Base-by-base conservation (phyloP, 2,797 vertebrate species). In the Rhinogobio ventralis region DNA sequence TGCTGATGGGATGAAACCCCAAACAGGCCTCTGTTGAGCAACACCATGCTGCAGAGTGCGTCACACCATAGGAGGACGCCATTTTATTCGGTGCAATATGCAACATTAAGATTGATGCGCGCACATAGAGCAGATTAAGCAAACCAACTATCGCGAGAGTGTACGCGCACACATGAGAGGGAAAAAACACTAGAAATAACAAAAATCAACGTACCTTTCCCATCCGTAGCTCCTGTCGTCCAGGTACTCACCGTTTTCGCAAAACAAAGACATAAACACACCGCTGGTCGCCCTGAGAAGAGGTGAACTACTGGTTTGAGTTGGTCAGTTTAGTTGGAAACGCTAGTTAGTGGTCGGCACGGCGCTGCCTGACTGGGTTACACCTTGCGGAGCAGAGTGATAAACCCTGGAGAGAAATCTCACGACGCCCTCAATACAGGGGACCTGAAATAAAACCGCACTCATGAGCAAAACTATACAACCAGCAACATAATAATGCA, bases 231-330 rank as follows among this genome's bases (percentile, higher is more conserved):
- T 90, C 87, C 89, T 89, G 87, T 87, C 90, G 88, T 90, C 88
- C 89, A 85, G 88, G 86, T 91, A 92, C 89, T 96, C 91, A 96
- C 95, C 96, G 96, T 97, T 95, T 96, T 95, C 95, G 94, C 96
- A 95, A 95, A 97, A 96, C 95, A 96, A 96, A 97, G 96, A 97
- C 96, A 97, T 97, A 97, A 97, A 97, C 96, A 95, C 96, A 96
- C 94, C 95, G 95, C 95, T 95, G 95, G 95, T 96, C 95, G 93
- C 94, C 95, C 95, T 92, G 95, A 94, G 94, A 95, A 95, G 95
- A 92, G 95, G 95, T 94, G 96, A 96, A 97, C 91, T 91, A 60
- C 79, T 55, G 68, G 86, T 78, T 87, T 77, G 66, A 67, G 62
- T 82, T 33, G 30, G 30, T 62, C 23, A 57, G 60, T 78, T 71